Evolutionary conservation across 2,888 invertebrate species (phyloP).

Genomic region (Caprella mutica): DNA sequence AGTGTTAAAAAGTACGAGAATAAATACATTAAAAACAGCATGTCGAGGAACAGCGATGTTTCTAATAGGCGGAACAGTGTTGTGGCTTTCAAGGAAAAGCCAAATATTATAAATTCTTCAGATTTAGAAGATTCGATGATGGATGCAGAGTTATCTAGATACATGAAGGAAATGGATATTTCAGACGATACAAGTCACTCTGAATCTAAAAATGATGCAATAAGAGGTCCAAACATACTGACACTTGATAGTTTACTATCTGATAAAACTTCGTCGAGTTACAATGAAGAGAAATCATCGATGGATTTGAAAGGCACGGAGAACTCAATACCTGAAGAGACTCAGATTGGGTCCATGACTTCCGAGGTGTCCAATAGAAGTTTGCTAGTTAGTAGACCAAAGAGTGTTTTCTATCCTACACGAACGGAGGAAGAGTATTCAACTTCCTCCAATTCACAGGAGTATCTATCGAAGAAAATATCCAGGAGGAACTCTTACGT

Average conservation of each 20-base stretch:
- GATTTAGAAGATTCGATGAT: not conserved
- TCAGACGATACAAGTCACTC: not conserved
- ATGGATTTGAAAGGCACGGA: no score
- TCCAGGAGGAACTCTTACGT: constrained; percentile 4
- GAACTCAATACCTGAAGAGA: no score
- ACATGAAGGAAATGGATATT: not conserved
- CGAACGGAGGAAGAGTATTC: not conserved
- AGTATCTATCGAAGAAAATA: not conserved
- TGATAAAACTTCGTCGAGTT: no score
- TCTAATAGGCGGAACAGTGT: no score
- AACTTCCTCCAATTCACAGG: not conserved
- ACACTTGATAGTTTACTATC: no score
- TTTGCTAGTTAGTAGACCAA: not conserved
- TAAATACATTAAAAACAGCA: not conserved
- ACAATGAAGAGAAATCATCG: no score
- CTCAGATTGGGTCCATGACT: not conserved
- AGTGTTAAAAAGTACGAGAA: not conserved
- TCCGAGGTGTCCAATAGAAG: not conserved
- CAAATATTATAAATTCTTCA: no score
- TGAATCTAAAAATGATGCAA: no score
- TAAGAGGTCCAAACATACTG: no score
- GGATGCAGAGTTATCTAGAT: not conserved
- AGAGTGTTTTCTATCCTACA: not conserved
- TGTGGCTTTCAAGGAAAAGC: no score
- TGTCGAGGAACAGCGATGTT: no score